phyloP scores from a whole-genome alignment of 2,113 vertebrate species.

The Vulpes ferrilata region DNA sequence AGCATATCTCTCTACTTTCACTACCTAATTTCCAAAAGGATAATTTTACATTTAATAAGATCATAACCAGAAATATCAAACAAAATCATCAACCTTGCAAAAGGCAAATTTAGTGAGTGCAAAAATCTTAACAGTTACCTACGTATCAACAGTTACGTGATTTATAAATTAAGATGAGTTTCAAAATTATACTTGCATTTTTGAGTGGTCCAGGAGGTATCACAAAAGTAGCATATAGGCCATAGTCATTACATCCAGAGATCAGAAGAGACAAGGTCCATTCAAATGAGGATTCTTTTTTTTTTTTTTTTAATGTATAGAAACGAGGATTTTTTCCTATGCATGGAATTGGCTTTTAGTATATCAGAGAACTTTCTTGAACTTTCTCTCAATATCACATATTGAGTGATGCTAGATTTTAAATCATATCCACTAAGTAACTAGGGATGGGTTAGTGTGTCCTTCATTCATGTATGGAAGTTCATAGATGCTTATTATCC shows the following conservation, averaged over 20 bases:
- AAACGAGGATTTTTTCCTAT: neutral
- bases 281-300: neutral
- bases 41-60: neutral
- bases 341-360: neutral
- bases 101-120: slow-evolving; percentile 31
- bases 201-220: neutral
- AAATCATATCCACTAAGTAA: neutral
- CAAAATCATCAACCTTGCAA: neutral
- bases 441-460: neutral
- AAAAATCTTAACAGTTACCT: neutral
- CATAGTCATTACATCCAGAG: neutral
- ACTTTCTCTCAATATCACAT: neutral
- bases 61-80: slow-evolving; percentile 19
- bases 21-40: neutral
- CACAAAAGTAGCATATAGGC: neutral
- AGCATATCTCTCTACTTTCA: neutral
- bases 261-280: neutral
- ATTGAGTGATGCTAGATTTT: neutral
- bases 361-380: neutral
- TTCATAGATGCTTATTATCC: neutral
- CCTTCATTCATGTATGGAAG: neutral
- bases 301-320: neutral
- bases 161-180: slow-evolving; percentile 31
- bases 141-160: neutral
- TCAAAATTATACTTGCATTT: neutral